Percentiles rank a stretch among this genome's conserved stretches.
Evolutionary conservation across 2,113 vertebrate species (phyloP).

Genomic region (Crypturellus undulatus): DNA sequence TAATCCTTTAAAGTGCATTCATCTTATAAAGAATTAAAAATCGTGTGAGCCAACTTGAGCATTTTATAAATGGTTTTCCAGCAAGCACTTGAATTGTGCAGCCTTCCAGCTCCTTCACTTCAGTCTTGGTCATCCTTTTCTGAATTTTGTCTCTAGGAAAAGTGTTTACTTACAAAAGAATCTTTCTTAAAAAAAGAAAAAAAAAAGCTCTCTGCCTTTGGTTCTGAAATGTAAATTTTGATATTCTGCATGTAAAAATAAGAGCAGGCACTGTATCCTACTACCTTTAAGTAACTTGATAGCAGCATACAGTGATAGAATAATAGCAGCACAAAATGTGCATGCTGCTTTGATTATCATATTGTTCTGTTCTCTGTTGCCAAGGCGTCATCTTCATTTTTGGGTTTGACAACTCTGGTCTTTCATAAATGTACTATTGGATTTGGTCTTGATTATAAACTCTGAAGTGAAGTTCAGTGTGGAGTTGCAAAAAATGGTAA

Average conservation of each 20-base stretch:
- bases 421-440: neutral
- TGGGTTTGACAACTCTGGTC: neutral
- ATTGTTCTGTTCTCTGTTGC: neutral
- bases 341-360: neutral
- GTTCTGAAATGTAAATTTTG: conserved; percentile 47
- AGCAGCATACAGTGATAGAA: neutral
- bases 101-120: neutral
- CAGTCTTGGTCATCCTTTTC: neutral
- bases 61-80: neutral
- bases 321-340: neutral
- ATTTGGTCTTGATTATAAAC: conserved; percentile 1
- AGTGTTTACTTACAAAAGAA: neutral
- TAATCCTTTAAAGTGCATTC: neutral
- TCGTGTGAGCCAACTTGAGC: neutral
- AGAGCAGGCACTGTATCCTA: neutral
- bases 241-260: conserved; percentile 12
- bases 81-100: neutral
- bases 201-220: neutral
- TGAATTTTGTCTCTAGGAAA: neutral
- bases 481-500: neutral
- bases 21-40: conserved; percentile 6
- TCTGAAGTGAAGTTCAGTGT: neutral
- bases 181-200: conserved; percentile 8
- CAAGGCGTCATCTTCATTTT: neutral
- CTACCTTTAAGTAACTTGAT: neutral